Base-by-base conservation (phyloP, 2,113 vertebrate genomes). In the Alces alces region DNA sequence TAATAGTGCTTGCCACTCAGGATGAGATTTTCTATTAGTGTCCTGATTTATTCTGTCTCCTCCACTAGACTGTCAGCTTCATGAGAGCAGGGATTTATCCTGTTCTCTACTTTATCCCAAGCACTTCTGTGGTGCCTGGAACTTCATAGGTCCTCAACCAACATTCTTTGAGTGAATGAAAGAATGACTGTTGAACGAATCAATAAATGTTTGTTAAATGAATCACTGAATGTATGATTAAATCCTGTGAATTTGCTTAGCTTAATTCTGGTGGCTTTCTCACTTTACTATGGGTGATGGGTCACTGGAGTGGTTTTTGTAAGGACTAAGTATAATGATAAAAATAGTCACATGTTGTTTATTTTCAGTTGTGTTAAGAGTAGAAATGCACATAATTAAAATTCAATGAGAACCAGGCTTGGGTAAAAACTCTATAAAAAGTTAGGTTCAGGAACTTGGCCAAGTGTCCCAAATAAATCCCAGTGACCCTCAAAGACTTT, bases 351-450 rank as follows among this genome's bases (percentile, higher is more conserved):
- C 64, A 6, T 6, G 4, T 28, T 61, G 64, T 76, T 90, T 47
- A 47, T 93, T 95, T 95, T 91, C 84, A 80, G 83, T 33, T 84
- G 86, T 79, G 33, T 61, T 60, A 78, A 88, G 95, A 45, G 61
- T 50, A 91, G 54, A 39, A 95, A 92, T 43, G 19, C 66, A 95
- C 55, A 86, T 80, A 73, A 95, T 88, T 86, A 92, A 89, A 87
- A 95, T 14, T 86, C 78, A 94, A 76, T 86, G 92, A 89, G 89
- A 95, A 97, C 58, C 91, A 97, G 93, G 86, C 47, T 52, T 91
- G 86, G 39, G 86, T n/a, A 89, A 97, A 94, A 97, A 89, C 57
- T 83, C 66, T 86, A 61, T 91, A 83, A 88, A 58, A 88, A 95
- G 66, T 82, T 25, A 70, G 61, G 47, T 54, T n/a, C 15, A 39